Evolutionary conservation across 2,888 invertebrate species (phyloP).

Genomic region (Germaria angustata): DNA sequence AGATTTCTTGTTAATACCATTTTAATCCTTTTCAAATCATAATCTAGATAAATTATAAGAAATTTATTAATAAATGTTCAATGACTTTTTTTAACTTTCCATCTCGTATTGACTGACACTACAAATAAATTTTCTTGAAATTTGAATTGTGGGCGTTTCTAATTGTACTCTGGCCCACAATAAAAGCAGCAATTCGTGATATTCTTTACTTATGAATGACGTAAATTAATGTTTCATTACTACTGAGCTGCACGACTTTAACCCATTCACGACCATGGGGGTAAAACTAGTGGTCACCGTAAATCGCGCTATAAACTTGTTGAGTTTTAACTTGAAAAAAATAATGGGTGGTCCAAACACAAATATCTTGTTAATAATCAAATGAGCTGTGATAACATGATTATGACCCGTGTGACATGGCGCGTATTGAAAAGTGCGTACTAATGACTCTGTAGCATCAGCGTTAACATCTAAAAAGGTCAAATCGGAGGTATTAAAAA

Average conservation of each 20-base stretch:
- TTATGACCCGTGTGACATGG: too few species aligned
- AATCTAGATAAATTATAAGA: constrained; percentile 19
- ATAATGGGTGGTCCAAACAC: too few species aligned
- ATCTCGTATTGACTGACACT: background rate
- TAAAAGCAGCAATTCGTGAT: background rate
- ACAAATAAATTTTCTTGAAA: background rate
- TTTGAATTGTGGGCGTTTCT: background rate
- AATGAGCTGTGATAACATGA: too few species aligned
- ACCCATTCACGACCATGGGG: too few species aligned
- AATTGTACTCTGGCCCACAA: background rate
- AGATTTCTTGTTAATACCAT: constrained; percentile 25
- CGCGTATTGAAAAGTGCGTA: too few species aligned
- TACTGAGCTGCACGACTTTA: background rate
- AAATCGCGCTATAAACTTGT: too few species aligned
- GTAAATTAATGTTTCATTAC: background rate
- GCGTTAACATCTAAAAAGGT: too few species aligned
- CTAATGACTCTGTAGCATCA: too few species aligned
- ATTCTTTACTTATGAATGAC: background rate
- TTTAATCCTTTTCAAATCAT: constrained; percentile 17
- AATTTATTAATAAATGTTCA: constrained; percentile 32
- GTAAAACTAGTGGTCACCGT: too few species aligned
- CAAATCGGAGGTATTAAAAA: too few species aligned
- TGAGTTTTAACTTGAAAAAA: too few species aligned
- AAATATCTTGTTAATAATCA: too few species aligned
- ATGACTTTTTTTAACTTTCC: background rate